Evolutionary conservation across 1,140 invertebrate species (phyloP), one percentile per base, ranked within the genome.

Genomic region (Steinernema khuongi): DNA sequence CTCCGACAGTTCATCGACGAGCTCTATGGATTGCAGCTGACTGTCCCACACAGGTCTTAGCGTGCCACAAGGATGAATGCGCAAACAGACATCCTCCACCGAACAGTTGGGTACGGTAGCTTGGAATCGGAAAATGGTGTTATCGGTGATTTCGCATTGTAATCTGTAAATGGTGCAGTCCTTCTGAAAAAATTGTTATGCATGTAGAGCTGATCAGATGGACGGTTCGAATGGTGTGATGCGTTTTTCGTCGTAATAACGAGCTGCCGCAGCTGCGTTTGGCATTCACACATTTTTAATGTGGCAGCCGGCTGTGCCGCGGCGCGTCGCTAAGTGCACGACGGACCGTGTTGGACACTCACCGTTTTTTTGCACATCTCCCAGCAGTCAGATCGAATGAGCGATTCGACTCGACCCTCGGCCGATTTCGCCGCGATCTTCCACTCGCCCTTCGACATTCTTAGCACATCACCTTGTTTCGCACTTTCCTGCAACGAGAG

Each of bases 101-200:
- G 50, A 60, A 26, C 50, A 60, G 11, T 60, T 60, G 50, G 50
- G 50, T 60, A 60, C 50, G 11, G 50, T 60, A 60, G 50, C 50
- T 60, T 60, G 4, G 19, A 60, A 60, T 14, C 50, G 50, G 26
- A 60, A 60, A 60, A 60, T 60, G 7, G 50, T 60, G 22, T 60
- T 60, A 22, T 60, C 50, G 50, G 50, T 60, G 11, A 60, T 60
- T 7, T 60, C 50, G 50, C 50, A 60, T 60, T 60, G 50, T 4
- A 22, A 26, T 60, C 50, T 60, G 50, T 60, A 60, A 60, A 60
- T 60, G 11, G 22, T 26, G 50, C 50, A 60, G 22, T 60, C 50
- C 50, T 60, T 60, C 50, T 60, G 19, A 60, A 60, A 60, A n/a
- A 60, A 60, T 22, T 14, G 2, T 14, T 60, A 60, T 60, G 22